Conservation (phyloP, 1,140 invertebrate species). For the Ips typographus region DNA sequence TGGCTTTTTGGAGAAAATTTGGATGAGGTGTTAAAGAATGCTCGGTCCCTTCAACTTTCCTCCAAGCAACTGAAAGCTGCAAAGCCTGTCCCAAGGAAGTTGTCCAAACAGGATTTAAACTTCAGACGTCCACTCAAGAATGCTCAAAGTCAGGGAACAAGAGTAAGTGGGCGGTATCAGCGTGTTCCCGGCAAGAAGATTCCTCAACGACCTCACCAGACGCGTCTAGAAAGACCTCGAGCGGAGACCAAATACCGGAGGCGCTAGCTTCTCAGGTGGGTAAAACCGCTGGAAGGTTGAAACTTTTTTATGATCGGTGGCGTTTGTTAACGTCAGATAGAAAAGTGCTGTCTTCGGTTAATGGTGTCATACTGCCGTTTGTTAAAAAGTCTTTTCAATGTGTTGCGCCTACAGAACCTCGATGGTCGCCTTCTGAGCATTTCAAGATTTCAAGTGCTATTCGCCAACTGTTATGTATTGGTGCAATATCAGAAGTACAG, state of each 20-base stretch:
- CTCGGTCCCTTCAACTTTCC: neutral
- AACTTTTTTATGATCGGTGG: constrained; percentile 1
- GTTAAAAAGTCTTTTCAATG: neutral
- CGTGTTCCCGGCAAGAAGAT: neutral
- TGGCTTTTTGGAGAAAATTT: neutral
- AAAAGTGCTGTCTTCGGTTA: neutral
- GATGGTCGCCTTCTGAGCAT: no score
- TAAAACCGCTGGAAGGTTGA: neutral
- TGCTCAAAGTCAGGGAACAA: no score
- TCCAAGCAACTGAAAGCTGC: neutral
- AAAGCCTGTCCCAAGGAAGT: neutral
- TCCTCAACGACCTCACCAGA: no score
- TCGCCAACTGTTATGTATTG: neutral
- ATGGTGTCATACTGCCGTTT: neutral
- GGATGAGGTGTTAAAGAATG: constrained; percentile 1
- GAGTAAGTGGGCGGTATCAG: neutral
- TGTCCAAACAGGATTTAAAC: neutral
- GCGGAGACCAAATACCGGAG: neutral
- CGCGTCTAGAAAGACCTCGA: neutral
- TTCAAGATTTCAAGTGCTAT: no score
- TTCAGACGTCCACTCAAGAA: neutral
- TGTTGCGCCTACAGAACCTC: no score
- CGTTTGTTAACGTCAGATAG: neutral
- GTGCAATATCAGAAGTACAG: neutral
- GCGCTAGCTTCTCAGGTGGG: neutral